Conservation (phyloP, 2,113 vertebrate species). For the Camelus bactrianus region DNA sequence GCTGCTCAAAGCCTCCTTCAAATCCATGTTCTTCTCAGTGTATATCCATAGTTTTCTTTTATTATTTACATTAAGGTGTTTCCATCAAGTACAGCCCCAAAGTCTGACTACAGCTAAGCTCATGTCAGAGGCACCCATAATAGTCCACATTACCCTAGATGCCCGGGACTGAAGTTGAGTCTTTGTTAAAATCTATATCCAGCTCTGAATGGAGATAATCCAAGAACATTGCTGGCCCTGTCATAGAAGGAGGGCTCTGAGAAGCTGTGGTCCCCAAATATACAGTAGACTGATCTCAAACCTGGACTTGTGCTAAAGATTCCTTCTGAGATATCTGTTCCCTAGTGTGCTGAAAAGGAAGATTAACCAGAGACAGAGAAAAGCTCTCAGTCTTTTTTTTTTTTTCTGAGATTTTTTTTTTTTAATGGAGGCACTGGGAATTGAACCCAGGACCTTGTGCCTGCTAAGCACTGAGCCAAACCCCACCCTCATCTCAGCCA, state of each 20-base stretch:
- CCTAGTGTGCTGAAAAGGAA: not conserved
- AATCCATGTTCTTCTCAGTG: not conserved
- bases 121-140: not conserved
- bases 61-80: not conserved
- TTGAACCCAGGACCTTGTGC: no score
- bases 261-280: not conserved
- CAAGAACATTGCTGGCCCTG: not conserved
- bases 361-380: not conserved
- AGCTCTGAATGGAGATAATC: not conserved
- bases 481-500: not conserved
- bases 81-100: not conserved
- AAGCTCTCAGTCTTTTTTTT: not conserved
- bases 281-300: not conserved
- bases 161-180: not conserved
- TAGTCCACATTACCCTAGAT: not conserved
- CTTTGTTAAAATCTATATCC: not conserved
- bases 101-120: not conserved
- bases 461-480: no score
- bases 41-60: not conserved
- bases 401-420: no score
- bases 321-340: not conserved
- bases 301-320: not conserved
- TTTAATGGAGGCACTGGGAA: no score
- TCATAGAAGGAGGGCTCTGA: not conserved
- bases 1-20: not conserved